Evolutionary conservation across 2,888 invertebrate genomes (phyloP), one percentile per base, ranked within the genome.

Genomic region (Scaptomyza flava): DNA sequence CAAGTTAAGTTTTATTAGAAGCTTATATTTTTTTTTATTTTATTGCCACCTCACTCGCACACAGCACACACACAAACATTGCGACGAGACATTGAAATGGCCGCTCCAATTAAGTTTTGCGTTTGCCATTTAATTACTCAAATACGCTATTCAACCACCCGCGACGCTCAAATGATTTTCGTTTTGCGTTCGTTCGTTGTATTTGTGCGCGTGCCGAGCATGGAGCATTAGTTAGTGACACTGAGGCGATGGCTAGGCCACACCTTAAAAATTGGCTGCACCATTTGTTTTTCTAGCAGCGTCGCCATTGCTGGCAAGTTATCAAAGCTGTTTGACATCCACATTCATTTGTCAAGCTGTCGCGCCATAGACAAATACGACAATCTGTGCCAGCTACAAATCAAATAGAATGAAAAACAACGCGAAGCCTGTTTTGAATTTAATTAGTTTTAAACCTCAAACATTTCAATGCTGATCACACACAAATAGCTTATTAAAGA

Each of bases 61-160:
- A 50, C 43, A 14, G 34, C 1, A 43, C 50, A 27, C 1, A 43
- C 50, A 27, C 50, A 14, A 43, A 51, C 64, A 54, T 43, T 47
- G 59, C 36, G 45, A 14, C n/a, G 23, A 61, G 57, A 45, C 66
- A 61, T 20, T 57, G 69, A 59, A 73, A 66, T 67, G 58, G 68
- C 42, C 48, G 76, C 72, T 79, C 79, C 90, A 90, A 90, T 90
- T 90, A 91, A 87, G 81, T 86, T 81, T 78, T 78, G 71, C 77
- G 70, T 72, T 80, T 79, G 88, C 82, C 86, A 89, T 90, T 90
- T 91, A 91, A 91, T 90, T 90, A 90, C 84, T 88, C 79, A 89
- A 89, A 91, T 90, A 86, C 63, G 56, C 63, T 38, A 72, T 48
- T 59, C 73, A 71, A 67, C 68, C 68, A 57, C 67, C 56, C 66